Base-by-base conservation (phyloP, 2,888 invertebrate genomes). In the Nycteola revayana region DNA sequence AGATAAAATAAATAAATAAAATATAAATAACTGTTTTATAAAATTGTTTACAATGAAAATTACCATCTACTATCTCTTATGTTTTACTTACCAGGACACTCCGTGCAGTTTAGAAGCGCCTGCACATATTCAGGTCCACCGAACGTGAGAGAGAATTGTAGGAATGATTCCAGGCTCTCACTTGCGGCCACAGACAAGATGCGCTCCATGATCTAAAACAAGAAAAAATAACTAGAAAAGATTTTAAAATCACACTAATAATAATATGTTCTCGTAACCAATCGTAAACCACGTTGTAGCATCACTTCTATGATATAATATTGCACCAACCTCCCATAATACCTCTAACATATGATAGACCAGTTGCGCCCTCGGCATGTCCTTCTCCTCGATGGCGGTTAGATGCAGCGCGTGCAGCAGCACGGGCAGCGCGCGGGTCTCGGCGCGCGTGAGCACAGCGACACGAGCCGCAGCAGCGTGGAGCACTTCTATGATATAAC, bases 131-230 rank as follows among this genome's bases (percentile, higher is more conserved):
- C 96, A 0, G 94, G 94, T 5, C 96, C 96, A 6, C 97, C 97
- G 63, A 97, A 95, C 0, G 97, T 96, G 32, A 93, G 91, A 0
- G 97, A 96, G 78, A 98, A 96, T 60, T 93, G 93, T 41, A 94
- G 88, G 83, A 97, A 98, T 1, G 94, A 92, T 40, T 95, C 95
- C 10, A 96, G 86, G 0, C 95, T 92, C 66, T 96, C 95, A 32
- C 94, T 94, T 2, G 97, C 95, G 0, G 98, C 98, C 60, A 97
- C 97, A 0, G 96, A 94, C 3, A 98, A 87, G 36, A 98, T 95
- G 0, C 95, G 95, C 80, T 98, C 98, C 96, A 98, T 96, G 36
- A 98, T 97, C 92, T 95, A 66, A 6, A 75, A 74, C 27, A 49
- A 34, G 20, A 14, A 14, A 14, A 14, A 2, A 14, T n/a, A n/a